A percentile compares a stretch with the other conserved stretches of the same genome.
Conservation (phyloP, 2,888 invertebrate species). For the Caenorhabditis sp. region DNA sequence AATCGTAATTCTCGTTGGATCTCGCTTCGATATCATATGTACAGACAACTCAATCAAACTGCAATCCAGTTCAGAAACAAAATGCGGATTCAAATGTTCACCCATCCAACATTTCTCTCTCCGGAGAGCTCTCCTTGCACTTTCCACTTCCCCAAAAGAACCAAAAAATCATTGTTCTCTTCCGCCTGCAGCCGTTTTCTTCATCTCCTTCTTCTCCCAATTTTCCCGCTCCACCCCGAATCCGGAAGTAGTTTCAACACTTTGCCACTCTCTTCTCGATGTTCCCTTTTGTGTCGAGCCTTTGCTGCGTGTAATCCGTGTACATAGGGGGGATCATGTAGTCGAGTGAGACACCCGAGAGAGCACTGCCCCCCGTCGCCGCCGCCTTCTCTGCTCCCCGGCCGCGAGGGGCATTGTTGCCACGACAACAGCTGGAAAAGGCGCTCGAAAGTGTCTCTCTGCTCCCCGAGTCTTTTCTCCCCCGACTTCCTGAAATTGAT, state of each 20-base stretch:
- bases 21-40: too few species aligned
- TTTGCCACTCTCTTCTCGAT: slow-evolving; percentile 36
- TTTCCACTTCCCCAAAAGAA: background rate
- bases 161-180: background rate
- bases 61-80: too few species aligned
- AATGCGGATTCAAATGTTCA: too few species aligned
- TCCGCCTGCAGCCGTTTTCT: background rate
- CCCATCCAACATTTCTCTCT: too few species aligned
- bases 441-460: slow-evolving; percentile 16
- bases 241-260: slow-evolving; percentile 58
- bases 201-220: background rate
- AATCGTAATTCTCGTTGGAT: too few species aligned
- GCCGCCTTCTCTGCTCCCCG: slow-evolving; percentile 11
- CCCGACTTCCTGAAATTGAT: slow-evolving; percentile 39
- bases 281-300: slow-evolving; percentile 35
- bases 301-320: slow-evolving; percentile 21
- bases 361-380: too few species aligned
- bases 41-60: too few species aligned
- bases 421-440: slow-evolving; percentile 58
- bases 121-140: background rate
- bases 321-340: slow-evolving; percentile 43
- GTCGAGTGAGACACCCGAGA: background rate
- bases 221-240: background rate
- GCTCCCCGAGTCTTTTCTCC: background rate
- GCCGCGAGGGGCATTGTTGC: slow-evolving; percentile 57